Base-by-base conservation (phyloP, 2,113 vertebrate species). In the Gulo gulo region DNA sequence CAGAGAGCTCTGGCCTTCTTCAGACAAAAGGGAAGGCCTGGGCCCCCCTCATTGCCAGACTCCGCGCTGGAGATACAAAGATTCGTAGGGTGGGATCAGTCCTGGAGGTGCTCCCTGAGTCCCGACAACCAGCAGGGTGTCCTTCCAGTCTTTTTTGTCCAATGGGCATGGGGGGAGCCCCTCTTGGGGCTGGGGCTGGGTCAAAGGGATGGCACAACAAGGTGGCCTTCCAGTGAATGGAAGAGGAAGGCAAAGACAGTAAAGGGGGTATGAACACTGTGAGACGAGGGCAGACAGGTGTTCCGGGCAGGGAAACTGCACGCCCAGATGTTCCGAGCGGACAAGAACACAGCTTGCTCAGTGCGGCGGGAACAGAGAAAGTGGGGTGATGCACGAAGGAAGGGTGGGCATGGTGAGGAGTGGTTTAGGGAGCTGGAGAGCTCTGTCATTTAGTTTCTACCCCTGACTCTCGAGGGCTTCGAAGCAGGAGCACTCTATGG, bases 31-130 rank as follows among this genome's bases (percentile, higher is more conserved):
- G 11, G 2, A 14, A 55, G 3, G 7, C n/a, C 42, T 29, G 78
- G 34, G 69, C 21, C 36, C 0, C 21, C 0, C 20, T 2, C 45
- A 0, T 0, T 1, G 59, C 52, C 76, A 55, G 65, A 18, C 31
- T 57, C 47, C 3, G 42, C 1, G 42, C 84, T 29, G 12, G 23
- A 5, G 45, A 34, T 20, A 11, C 0, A 1, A 15, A 83, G 78
- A 0, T 0, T 0, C 10, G 6, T 3, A 0, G 2, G 23, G 34
- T 1, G 6, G 63, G 45, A 1, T 18, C 26, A 0, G 26, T 24
- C 34, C 85, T 6, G 14, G 50, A 76, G 31, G 24, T 1, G 11
- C 20, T 29, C 36, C 47, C 34, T 1, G 6, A 3, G 76, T 15
- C 78, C 31, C 39, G 3, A 1, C 3, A 10, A 14, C 23, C 7